A percentile compares a stretch with the other conserved stretches of the same genome.
These are phyloP conservation scores for Saguinus midas DNA, from an alignment of 2,113 vertebrate species.

Conservation along the genomic window DNA sequence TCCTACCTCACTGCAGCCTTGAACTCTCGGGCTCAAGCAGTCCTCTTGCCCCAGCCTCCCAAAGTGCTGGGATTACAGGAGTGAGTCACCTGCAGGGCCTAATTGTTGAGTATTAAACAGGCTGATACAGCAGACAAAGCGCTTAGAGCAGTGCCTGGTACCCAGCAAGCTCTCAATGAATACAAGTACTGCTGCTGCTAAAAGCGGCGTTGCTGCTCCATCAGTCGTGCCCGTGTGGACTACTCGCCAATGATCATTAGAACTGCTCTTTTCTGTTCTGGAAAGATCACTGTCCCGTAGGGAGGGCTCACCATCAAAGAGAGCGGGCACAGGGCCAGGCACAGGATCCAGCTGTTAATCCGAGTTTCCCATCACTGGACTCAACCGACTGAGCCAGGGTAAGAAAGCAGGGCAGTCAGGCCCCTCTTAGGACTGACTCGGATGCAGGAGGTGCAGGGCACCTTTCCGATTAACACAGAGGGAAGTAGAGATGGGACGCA, in stretches of 20 bases:
- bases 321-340: not conserved
- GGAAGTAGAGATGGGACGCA: not conserved
- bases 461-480: not conserved
- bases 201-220: not conserved
- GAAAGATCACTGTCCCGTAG: rapidly evolving
- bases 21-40: too few relatives aligned
- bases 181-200: not conserved
- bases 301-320: not conserved
- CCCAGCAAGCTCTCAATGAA: not conserved
- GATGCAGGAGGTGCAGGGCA: not conserved
- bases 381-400: not conserved
- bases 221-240: not conserved
- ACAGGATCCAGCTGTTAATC: not conserved
- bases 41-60: not conserved
- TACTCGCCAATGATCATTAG: not conserved
- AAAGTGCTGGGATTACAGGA: not conserved
- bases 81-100: not conserved
- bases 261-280: not conserved
- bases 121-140: not conserved
- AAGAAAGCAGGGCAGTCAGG: not conserved
- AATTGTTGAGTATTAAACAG: not conserved
- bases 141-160: not conserved
- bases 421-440: rapidly evolving
- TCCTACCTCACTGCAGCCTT: too few relatives aligned
- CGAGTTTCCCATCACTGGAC: not conserved